These are phyloP conservation scores for Drosophila guanche DNA, from an alignment of 1,140 invertebrate species.

Conservation along the genomic window DNA sequence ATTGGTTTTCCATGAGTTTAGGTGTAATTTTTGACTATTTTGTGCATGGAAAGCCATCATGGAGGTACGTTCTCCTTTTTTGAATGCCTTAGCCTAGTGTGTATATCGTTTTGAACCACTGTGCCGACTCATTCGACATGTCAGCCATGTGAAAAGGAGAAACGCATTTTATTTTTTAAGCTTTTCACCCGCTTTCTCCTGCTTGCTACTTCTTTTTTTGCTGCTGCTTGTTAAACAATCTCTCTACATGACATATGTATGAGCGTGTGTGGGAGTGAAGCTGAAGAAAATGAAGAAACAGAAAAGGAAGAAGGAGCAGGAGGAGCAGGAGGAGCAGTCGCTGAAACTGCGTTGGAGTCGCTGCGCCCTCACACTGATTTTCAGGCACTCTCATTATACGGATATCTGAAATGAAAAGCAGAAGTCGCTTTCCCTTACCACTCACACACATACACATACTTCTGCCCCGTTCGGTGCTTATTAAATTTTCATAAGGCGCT, in stretches of 20 bases:
- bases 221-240: conserved; percentile 71
- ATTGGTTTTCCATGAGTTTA: no score
- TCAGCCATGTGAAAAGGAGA: conserved; percentile 57
- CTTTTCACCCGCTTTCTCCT: conserved; percentile 23
- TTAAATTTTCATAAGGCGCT: conserved; percentile 73
- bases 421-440: neutral
- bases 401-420: no score
- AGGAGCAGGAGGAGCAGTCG: no score
- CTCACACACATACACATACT: no score
- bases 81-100: no score
- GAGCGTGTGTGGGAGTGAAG: conserved; percentile 1
- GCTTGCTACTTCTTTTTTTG: conserved; percentile 10
- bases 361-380: conserved; percentile 25
- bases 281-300: conserved; percentile 1
- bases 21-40: no score
- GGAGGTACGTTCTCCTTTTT: no score
- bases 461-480: conserved; percentile 41
- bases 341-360: neutral
- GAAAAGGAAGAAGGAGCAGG: neutral
- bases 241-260: conserved; percentile 76
- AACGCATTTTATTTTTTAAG: conserved; percentile 79
- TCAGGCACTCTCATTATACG: conserved; percentile 46
- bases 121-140: conserved; percentile 18
- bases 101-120: conserved; percentile 12
- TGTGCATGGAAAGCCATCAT: no score